Base-by-base conservation (phyloP, 2,888 invertebrate species). In the Ophion ventricosus region DNA sequence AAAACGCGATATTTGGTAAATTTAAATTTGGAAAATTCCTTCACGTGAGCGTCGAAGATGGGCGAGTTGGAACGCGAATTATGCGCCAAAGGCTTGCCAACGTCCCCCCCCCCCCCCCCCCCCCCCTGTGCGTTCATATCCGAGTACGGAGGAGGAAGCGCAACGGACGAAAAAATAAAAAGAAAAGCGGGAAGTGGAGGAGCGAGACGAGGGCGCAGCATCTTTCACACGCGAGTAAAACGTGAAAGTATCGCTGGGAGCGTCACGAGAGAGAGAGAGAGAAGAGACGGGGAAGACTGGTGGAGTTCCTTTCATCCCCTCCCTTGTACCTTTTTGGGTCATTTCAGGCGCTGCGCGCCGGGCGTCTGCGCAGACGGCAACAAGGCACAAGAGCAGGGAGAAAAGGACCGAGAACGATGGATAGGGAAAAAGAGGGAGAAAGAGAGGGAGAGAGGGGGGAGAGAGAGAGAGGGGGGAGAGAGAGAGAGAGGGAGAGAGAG, bases 191-290 rank as follows among this genome's bases (percentile, higher is more conserved):
- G 49, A 73, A 57, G 29, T 84, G 84, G 85, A 81, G 82, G 80
- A 78, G 84, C 84, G 87, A 81, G 81, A 81, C 87, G 84, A 84
- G 85, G 74, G 69, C 66, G 43, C 59, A 76, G 76, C 76, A 20
- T 83, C 82, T 83, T 78, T 83, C 82, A 83, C 82, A 80, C 77
- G 77, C 83, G 82, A 85, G 85, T 80, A 80, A 85, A 86, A 84
- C 84, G 84, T 84, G 81, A 81, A 74, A 77, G 57, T 64, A 69
- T 74, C 54, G 25, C 11, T 69, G 64, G 43, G n/a, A 70, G n/a
- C 26, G 8, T 8, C 25, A 25, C 17, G 20, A 49, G 77, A 43
- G 77, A 49, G 57, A 29, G 54, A 49, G 54, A 74, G 54, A 66
- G 35, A 17, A 49, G 4, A 54, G 3, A 49, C 17, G 35, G 25